Evolutionary conservation across 2,113 vertebrate species (phyloP).

Genomic region (Columba livia): DNA sequence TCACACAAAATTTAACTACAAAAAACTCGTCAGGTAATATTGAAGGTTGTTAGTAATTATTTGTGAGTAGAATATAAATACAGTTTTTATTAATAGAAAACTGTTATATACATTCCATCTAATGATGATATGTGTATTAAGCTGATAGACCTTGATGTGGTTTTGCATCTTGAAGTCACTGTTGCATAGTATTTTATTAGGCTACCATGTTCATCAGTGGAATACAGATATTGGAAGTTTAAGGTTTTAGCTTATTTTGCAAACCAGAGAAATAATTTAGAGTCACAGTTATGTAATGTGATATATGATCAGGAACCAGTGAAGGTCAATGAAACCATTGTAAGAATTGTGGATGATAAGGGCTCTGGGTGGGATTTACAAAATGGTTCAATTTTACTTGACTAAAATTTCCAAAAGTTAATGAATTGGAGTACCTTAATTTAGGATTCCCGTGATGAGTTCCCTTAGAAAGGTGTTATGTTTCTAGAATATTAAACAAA

Average conservation of each 20-base stretch:
- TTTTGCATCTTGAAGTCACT: background rate
- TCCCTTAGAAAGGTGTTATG: background rate
- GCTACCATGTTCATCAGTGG: background rate
- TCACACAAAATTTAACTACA: background rate
- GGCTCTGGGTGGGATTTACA: background rate
- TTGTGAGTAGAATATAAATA: background rate
- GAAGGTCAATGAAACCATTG: conserved; percentile 11
- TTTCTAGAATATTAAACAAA: background rate
- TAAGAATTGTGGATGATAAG: background rate
- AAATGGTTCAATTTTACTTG: background rate
- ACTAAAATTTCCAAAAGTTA: background rate
- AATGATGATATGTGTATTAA: background rate
- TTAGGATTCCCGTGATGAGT: background rate
- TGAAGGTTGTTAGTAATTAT: background rate
- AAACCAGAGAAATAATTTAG: conserved; percentile 20
- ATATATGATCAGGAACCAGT: conserved; percentile 9
- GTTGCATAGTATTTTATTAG: background rate
- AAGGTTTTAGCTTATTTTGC: conserved; percentile 16
- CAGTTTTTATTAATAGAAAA: background rate
- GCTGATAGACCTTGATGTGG: background rate
- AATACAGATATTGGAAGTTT: background rate
- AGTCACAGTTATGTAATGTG: conserved; percentile 55
- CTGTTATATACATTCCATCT: background rate
- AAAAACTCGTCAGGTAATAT: background rate
- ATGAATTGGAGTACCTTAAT: background rate